A percentile compares a stretch with the other conserved stretches of the same genome.
These are phyloP conservation scores for Loxodonta africana DNA, from an alignment of 2,113 vertebrate species.

Conservation along the genomic window DNA sequence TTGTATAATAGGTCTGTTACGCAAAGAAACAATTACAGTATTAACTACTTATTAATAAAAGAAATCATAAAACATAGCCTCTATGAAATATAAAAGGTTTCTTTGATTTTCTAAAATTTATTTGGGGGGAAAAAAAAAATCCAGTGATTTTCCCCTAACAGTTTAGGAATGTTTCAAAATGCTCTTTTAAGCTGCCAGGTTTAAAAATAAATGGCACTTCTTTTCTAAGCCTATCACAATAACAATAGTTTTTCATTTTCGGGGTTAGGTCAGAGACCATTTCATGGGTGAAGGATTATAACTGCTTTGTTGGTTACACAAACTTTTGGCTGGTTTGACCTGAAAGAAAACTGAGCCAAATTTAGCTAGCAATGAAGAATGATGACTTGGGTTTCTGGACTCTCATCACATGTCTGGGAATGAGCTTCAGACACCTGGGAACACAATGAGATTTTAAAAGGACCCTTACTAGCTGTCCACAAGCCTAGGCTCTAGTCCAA, in stretches of 20 bases:
- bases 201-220: constrained; percentile 12
- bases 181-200: background rate
- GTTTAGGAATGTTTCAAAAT: constrained; percentile 13
- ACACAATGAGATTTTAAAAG: background rate
- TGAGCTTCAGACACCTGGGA: background rate
- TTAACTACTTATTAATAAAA: constrained; percentile 78
- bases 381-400: background rate
- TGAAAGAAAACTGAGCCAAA: background rate
- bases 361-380: background rate
- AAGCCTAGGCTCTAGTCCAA: background rate
- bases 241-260: background rate
- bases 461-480: rapidly evolving
- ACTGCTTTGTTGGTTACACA: background rate
- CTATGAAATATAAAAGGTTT: constrained; percentile 8
- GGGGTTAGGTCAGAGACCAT: background rate
- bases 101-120: constrained; percentile 27
- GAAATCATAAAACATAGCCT: constrained; percentile 52
- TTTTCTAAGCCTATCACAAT: background rate
- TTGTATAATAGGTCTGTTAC: constrained; percentile 65
- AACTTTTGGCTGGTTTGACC: background rate
- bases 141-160: background rate
- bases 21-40: constrained; percentile 76
- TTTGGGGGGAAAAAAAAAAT: constrained; percentile 40
- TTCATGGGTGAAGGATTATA: background rate
- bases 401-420: background rate